These are phyloP conservation scores for Mastacembelus armatus DNA, from an alignment of 2,797 vertebrate genomes.

Conservation along the genomic window DNA sequence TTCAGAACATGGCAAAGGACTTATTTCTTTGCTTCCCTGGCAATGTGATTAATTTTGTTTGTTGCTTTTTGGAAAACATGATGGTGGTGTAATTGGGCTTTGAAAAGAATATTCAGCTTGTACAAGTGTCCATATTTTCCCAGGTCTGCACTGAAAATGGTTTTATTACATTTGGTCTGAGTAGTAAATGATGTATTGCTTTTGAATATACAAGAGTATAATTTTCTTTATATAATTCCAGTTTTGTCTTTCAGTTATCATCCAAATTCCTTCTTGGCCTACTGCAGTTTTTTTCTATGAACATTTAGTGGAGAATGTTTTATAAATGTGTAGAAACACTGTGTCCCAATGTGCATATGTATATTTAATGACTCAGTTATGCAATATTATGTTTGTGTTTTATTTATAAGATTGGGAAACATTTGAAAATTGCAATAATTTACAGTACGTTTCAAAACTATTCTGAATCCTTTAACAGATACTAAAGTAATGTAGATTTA, in stretches of 20 bases:
- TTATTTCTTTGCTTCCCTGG: constrained; percentile 2
- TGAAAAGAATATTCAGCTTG: not conserved
- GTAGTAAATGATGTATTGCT: not conserved
- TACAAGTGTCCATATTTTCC: not conserved
- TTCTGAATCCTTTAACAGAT: too few species aligned
- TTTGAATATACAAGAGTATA: constrained; percentile 12
- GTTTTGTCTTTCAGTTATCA: constrained; percentile 38
- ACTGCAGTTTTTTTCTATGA: constrained; percentile 2
- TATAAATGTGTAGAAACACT: constrained; percentile 55
- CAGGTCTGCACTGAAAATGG: not conserved
- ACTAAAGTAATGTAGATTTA: too few species aligned
- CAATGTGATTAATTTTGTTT: constrained; percentile 1
- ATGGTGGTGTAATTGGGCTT: not conserved
- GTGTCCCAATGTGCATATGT: constrained; percentile 61
- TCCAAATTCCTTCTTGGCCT: constrained; percentile 17
- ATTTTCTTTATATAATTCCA: constrained; percentile 16
- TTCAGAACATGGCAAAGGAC: constrained; percentile 3
- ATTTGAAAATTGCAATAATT: constrained; percentile 41
- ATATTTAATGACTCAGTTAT: constrained; percentile 69
- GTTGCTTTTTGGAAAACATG: constrained; percentile 3
- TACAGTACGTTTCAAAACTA: not conserved
- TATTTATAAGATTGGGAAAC: constrained; percentile 58
- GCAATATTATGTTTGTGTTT: constrained; percentile 63
- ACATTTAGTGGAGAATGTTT: constrained; percentile 51
- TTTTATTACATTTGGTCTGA: constrained; percentile 1